phyloP scores from a whole-genome alignment of 2,113 vertebrate species.

The human (Homo sapiens) region DNA sequence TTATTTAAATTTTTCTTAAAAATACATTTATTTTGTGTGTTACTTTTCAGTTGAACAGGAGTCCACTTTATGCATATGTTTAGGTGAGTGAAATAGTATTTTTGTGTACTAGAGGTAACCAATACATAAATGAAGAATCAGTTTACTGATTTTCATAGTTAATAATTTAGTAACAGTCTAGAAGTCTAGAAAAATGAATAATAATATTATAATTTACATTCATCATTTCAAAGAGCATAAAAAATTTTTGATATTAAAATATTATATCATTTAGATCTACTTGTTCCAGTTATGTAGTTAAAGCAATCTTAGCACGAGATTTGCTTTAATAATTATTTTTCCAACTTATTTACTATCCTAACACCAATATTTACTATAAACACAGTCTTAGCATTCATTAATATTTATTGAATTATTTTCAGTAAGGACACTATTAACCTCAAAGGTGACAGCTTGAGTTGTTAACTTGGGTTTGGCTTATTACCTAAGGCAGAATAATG shows the following conservation, averaged over 20 bases:
- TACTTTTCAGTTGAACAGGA: neutral
- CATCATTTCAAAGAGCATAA: neutral
- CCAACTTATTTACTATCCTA: neutral
- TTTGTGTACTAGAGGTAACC: neutral
- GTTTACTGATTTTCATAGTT: neutral
- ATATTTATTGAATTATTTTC: neutral
- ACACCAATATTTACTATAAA: neutral
- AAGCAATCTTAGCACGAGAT: neutral
- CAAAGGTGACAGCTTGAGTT: neutral
- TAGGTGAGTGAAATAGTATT: neutral
- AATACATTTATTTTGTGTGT: neutral
- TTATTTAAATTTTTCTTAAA: constrained; percentile 9
- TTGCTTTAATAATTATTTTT: neutral
- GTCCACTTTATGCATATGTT: neutral
- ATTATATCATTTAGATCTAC: neutral
- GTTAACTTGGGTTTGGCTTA: neutral
- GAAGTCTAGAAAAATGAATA: neutral
- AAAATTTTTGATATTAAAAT: neutral
- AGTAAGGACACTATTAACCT: neutral
- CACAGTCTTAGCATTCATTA: neutral
- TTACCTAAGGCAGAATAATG: neutral
- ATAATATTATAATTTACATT: neutral
- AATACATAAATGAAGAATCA: neutral
- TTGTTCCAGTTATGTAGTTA: neutral
- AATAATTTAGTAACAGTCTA: neutral